These are phyloP conservation scores for Macquaria ambigua DNA, from an alignment of 2,113 vertebrate genomes.

Conservation along the genomic window DNA sequence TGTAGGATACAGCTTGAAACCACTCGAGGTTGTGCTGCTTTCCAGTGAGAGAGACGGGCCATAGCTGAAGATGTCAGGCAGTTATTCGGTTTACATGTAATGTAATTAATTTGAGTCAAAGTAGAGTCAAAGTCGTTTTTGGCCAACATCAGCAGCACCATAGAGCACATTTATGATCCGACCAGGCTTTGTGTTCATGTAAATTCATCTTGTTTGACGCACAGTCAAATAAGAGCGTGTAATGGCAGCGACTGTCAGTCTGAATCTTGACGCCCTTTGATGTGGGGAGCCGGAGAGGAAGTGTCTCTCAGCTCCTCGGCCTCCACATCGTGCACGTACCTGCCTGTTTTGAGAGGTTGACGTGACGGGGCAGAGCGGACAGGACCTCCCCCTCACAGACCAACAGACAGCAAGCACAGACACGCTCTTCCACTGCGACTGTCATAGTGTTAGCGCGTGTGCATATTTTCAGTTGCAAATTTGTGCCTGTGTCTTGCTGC, in stretches of 20 bases:
- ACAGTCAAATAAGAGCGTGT: not conserved
- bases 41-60: no score
- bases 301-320: not conserved
- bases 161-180: not conserved
- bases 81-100: no score
- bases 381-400: not conserved
- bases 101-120: no score
- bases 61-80: no score
- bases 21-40: not conserved
- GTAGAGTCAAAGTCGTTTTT: no score
- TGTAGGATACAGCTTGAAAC: not conserved
- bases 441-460: not conserved
- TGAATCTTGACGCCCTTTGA: not conserved
- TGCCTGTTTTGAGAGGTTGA: not conserved
- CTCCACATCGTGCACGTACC: not conserved
- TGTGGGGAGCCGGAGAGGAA: constrained; percentile 1
- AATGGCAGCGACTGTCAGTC: not conserved
- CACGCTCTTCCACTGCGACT: not conserved
- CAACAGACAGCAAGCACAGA: not conserved
- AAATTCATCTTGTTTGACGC: not conserved
- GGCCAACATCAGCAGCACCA: no score
- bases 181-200: not conserved
- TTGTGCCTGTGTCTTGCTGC: not conserved
- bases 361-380: no score
- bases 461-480: not conserved